Conservation (phyloP, 2,797 vertebrate genomes). For the Ptychadena robeensis region DNA sequence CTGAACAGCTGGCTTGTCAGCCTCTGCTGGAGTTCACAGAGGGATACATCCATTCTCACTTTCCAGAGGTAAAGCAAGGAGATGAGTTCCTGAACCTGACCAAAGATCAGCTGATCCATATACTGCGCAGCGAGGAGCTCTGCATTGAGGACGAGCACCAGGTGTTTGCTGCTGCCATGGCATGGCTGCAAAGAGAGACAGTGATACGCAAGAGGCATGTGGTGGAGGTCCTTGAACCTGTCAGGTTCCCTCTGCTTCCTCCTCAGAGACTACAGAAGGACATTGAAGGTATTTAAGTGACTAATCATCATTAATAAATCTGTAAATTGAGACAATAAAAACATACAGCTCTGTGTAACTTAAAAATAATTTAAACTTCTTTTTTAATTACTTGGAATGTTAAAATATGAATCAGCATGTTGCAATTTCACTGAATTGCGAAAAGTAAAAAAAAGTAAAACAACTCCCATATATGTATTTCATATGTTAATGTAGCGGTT, state of each 20-base stretch:
- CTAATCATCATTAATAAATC: too few species aligned
- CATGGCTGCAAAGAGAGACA: slow-evolving; percentile 91
- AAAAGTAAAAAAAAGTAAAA: too few species aligned
- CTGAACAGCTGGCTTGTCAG: slow-evolving; percentile 91
- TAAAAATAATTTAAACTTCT: too few species aligned
- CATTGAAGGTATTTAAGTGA: slow-evolving; percentile 88
- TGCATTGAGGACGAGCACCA: slow-evolving; percentile 97
- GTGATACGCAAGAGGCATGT: slow-evolving; percentile 87
- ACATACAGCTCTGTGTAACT: too few species aligned
- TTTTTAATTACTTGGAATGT: too few species aligned
- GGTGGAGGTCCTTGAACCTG: slow-evolving; percentile 91
- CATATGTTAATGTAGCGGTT: too few species aligned
- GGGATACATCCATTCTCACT: slow-evolving; percentile 93
- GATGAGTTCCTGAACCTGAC: slow-evolving; percentile 89
- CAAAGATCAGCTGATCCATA: slow-evolving; percentile 89
- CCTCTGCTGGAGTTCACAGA: slow-evolving; percentile 92
- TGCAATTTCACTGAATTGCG: too few species aligned
- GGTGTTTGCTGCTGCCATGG: slow-evolving; percentile 92
- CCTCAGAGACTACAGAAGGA: slow-evolving; percentile 93
- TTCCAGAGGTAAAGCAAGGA: slow-evolving; percentile 85
- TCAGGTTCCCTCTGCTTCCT: slow-evolving; percentile 91
- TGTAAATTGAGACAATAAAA: too few species aligned
- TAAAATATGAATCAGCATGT: too few species aligned
- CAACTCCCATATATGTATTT: too few species aligned
- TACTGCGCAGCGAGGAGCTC: slow-evolving; percentile 92